Evolutionary conservation across 1,140 invertebrate genomes (phyloP).

Genomic region (Cylas formicarius): DNA sequence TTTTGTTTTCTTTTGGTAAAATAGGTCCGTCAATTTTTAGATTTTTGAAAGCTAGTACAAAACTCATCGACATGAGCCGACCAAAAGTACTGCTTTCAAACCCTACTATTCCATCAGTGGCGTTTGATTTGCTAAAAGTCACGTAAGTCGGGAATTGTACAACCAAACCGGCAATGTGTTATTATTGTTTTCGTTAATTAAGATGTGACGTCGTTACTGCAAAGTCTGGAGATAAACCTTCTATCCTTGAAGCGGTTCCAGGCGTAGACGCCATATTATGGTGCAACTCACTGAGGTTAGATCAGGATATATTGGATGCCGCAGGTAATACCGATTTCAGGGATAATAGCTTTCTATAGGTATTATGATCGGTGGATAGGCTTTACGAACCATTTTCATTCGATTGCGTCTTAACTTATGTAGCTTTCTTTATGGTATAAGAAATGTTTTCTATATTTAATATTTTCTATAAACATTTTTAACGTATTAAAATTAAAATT

Average conservation of each 20-base stretch:
- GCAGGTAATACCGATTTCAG: slow-evolving; percentile 28
- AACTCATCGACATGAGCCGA: slow-evolving; percentile 18
- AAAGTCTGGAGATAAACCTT: slow-evolving; percentile 15
- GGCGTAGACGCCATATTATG: slow-evolving; percentile 37
- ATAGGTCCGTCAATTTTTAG: no score
- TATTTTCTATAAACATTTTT: no score
- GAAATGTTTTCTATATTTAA: no score
- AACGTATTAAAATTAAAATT: no score
- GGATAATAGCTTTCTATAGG: not conserved
- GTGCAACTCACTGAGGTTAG: slow-evolving; percentile 23
- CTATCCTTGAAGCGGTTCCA: slow-evolving; percentile 25
- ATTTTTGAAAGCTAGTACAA: no score
- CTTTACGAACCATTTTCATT: no score
- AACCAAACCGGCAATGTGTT: not conserved
- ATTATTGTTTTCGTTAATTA: slow-evolving; percentile 9
- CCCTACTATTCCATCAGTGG: slow-evolving; percentile 27
- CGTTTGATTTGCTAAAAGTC: slow-evolving; percentile 25
- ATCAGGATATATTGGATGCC: slow-evolving; percentile 34
- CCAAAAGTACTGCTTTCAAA: slow-evolving; percentile 33
- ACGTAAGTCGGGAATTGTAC: slow-evolving; percentile 23
- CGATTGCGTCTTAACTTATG: no score
- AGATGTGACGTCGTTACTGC: slow-evolving; percentile 34
- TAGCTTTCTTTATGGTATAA: no score
- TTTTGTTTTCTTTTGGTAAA: no score
- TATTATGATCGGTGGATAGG: no score